A percentile compares a stretch with the other conserved stretches of the same genome.
Conservation (phyloP, 2,797 vertebrate species). For the Pteropus rufus region DNA sequence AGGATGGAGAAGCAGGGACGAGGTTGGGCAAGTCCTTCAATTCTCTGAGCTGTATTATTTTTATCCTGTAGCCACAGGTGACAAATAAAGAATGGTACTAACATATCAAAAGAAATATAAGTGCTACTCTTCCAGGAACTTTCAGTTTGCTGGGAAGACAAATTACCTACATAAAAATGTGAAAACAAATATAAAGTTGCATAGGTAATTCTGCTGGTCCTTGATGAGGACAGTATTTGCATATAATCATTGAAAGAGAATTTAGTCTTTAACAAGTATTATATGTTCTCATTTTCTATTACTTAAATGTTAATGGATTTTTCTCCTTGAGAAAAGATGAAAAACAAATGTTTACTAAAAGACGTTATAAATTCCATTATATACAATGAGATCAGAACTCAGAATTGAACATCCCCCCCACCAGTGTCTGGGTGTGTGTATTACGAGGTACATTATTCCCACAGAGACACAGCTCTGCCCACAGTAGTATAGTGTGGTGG, state of each 20-base stretch:
- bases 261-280: background rate
- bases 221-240: background rate
- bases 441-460: background rate
- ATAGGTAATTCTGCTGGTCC: background rate
- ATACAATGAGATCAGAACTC: background rate
- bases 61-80: background rate
- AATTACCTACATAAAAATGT: background rate
- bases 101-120: background rate
- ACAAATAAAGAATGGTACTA: background rate
- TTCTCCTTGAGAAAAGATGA: background rate
- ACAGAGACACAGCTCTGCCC: background rate
- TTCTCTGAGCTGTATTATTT: background rate
- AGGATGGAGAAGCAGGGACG: background rate
- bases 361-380: background rate
- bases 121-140: background rate
- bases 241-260: background rate
- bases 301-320: background rate
- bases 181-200: background rate
- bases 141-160: background rate
- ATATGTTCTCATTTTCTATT: background rate
- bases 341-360: slow-evolving; percentile 5
- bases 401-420: background rate
- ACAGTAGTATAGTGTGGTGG: background rate
- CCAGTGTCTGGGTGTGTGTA: background rate
- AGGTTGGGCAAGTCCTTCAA: background rate